Evolutionary conservation across 2,797 vertebrate species (phyloP).

Genomic region (Thunnus albacares): DNA sequence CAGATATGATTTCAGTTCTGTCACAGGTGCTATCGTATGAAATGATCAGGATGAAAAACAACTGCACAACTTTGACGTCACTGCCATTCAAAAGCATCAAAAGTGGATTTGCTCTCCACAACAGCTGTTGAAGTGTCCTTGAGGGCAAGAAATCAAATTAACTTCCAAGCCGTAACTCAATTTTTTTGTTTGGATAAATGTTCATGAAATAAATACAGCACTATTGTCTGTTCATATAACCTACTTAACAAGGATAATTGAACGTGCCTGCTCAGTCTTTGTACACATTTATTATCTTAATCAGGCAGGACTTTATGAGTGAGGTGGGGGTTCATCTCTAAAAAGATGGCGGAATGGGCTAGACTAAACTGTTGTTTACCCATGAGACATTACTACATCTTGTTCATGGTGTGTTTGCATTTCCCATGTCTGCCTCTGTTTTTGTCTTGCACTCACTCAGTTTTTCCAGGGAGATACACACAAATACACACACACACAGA

Average conservation of each 20-base stretch:
- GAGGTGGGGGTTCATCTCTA: constrained; percentile 17
- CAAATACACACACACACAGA: not conserved
- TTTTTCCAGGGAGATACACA: constrained; percentile 17
- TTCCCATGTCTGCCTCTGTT: constrained; percentile 22
- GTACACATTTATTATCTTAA: constrained; percentile 5
- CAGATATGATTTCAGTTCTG: constrained; percentile 5
- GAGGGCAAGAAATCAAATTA: not conserved
- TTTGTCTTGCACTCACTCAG: constrained; percentile 31
- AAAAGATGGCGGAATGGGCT: constrained; percentile 49
- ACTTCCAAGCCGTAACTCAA: not conserved
- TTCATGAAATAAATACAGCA: not conserved
- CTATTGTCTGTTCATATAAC: not conserved
- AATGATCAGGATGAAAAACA: constrained; percentile 24
- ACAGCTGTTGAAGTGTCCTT: not conserved
- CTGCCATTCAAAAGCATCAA: not conserved
- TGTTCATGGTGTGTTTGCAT: constrained; percentile 51
- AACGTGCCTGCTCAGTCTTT: constrained; percentile 9
- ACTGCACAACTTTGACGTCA: constrained; percentile 14
- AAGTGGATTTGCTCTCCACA: not conserved
- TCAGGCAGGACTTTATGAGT: not conserved
- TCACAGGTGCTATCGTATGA: constrained; percentile 10
- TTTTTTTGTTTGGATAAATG: not conserved
- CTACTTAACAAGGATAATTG: constrained; percentile 3
- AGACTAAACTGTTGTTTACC: constrained; percentile 52
- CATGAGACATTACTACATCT: constrained; percentile 47